These are phyloP conservation scores for Callopanchax toddi DNA, from an alignment of 2,113 vertebrate species.

Conservation along the genomic window DNA sequence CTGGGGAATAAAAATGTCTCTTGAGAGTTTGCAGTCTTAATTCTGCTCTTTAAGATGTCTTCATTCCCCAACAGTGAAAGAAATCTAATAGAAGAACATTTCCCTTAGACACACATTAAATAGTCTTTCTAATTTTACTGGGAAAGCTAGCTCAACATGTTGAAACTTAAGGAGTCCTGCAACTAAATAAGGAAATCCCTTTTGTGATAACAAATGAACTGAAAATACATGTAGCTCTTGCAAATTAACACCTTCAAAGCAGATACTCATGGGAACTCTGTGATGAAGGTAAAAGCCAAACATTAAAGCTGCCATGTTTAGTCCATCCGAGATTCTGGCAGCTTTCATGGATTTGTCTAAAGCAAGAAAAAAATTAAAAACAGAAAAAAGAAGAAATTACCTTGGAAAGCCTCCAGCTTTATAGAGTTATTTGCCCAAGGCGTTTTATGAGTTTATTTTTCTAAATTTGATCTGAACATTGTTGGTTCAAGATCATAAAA, in stretches of 20 bases:
- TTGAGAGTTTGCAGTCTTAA: slow-evolving; percentile 11
- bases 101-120: not conserved
- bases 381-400: slow-evolving; percentile 1
- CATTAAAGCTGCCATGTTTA: not conserved
- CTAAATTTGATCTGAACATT: no score
- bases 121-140: no score
- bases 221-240: not conserved
- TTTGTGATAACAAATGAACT: not conserved
- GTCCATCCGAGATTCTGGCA: slow-evolving; percentile 11
- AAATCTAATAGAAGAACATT: not conserved
- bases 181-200: not conserved
- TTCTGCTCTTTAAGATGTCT: slow-evolving; percentile 17
- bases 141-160: not conserved
- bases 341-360: slow-evolving; percentile 12
- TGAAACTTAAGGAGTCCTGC: not conserved
- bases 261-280: not conserved
- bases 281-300: slow-evolving; percentile 10
- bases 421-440: not conserved
- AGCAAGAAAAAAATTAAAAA: not conserved
- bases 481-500: no score
- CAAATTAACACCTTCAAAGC: not conserved
- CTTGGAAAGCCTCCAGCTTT: slow-evolving; percentile 13
- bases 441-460: no score
- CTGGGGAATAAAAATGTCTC: slow-evolving; percentile 1
- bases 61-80: slow-evolving; percentile 19